Percentiles rank a stretch among this genome's conserved stretches.
phyloP scores from a whole-genome alignment of 2,888 invertebrate species.

The Mellilla xanthometata region DNA sequence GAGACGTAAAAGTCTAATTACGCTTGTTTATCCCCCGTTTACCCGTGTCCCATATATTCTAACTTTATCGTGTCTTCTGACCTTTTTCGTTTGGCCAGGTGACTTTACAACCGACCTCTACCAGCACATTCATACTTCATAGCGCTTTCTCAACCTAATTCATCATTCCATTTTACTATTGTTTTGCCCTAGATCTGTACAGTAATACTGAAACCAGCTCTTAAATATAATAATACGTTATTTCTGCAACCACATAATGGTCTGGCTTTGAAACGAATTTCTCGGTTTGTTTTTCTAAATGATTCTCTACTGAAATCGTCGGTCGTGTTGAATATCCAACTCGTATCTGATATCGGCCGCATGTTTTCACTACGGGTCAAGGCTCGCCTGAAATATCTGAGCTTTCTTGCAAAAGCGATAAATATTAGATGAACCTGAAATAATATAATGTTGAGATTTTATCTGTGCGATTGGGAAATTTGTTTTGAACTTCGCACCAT shows the following conservation, averaged over 20 bases:
- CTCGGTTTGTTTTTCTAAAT: slow-evolving; percentile 19
- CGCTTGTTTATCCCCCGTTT: slow-evolving; percentile 3
- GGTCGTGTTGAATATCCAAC: slow-evolving; percentile 24
- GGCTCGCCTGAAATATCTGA: slow-evolving; percentile 28
- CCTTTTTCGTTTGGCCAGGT: background rate
- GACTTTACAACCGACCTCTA: background rate
- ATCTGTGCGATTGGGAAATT: slow-evolving; percentile 11
- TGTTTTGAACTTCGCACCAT: slow-evolving; percentile 1
- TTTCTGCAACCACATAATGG: slow-evolving; percentile 17
- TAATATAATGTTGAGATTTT: slow-evolving; percentile 7
- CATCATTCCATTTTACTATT: slow-evolving; percentile 12
- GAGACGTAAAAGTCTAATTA: slow-evolving; percentile 10
- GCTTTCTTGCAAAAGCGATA: slow-evolving; percentile 18
- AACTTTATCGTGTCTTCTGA: background rate
- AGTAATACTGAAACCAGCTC: slow-evolving; percentile 17
- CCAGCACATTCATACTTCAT: background rate
- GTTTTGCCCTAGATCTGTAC: slow-evolving; percentile 16
- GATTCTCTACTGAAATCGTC: slow-evolving; percentile 19
- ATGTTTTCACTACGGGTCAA: slow-evolving; percentile 28
- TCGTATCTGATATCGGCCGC: slow-evolving; percentile 22
- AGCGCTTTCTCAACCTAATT: background rate
- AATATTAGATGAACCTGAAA: slow-evolving; percentile 12
- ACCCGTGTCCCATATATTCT: background rate
- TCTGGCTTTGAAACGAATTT: slow-evolving; percentile 18
- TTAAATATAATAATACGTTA: slow-evolving; percentile 15